A percentile compares a stretch with the other conserved stretches of the same genome.
Evolutionary conservation across 2,113 vertebrate species (phyloP).

Genomic region (Chloropsis cyanopogon): DNA sequence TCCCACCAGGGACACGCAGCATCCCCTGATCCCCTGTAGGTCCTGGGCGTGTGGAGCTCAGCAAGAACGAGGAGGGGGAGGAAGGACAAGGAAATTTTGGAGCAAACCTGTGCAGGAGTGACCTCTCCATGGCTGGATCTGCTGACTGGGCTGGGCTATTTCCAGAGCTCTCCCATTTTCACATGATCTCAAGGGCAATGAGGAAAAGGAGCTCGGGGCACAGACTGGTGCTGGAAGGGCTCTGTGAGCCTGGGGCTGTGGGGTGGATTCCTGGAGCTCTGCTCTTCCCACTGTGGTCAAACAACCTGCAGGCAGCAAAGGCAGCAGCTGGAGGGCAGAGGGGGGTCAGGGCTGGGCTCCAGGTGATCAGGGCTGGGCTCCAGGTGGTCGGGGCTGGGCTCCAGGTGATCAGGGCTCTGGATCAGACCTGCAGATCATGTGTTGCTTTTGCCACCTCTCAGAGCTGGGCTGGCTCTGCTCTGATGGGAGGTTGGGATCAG

Average conservation of each 20-base stretch:
- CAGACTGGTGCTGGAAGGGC: background rate
- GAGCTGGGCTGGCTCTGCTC: background rate
- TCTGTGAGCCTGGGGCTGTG: background rate
- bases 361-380: no score
- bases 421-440: background rate
- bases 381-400: background rate
- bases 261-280: background rate
- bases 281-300: background rate
- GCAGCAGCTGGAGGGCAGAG: background rate
- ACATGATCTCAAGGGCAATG: constrained; percentile 1
- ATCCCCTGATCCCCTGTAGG: background rate
- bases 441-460: background rate
- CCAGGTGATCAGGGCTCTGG: background rate
- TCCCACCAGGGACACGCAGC: background rate
- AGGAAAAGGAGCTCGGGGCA: background rate
- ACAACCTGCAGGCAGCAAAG: background rate
- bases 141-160: background rate
- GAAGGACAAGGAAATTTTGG: background rate
- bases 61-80: background rate
- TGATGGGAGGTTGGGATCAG: background rate
- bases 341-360: no score
- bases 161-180: background rate
- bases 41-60: background rate
- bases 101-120: background rate
- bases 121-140: background rate